Conservation (phyloP, 2,888 invertebrate species). For the Ichneumoninae sp. region DNA sequence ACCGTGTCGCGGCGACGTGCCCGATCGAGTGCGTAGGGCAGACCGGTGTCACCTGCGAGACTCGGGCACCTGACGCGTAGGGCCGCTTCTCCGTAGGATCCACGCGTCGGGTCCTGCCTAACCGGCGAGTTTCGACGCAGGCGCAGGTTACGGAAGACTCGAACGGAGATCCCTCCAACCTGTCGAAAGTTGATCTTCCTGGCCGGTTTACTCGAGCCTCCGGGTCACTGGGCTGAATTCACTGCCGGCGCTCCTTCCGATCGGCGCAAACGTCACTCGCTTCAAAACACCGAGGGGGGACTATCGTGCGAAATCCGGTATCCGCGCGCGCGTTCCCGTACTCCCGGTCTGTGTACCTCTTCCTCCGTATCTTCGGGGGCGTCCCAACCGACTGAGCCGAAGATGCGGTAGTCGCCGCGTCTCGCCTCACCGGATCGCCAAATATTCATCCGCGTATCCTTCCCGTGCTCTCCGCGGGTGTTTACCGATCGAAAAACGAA, state of each 20-base stretch:
- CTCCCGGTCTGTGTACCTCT: not conserved
- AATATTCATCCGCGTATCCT: slow-evolving; percentile 80
- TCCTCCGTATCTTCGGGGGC: slow-evolving; percentile 41
- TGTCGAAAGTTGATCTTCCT: slow-evolving; percentile 9
- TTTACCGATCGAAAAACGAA: slow-evolving; percentile 36
- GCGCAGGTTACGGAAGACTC: slow-evolving; percentile 6
- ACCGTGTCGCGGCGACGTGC: not conserved
- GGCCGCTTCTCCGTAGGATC: not conserved
- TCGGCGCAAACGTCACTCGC: slow-evolving; percentile 9
- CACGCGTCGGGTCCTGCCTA: slow-evolving; percentile 4
- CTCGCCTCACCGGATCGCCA: slow-evolving; percentile 81
- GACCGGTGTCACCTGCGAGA: slow-evolving; percentile 6
- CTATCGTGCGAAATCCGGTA: slow-evolving; percentile 2
- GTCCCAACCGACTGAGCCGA: slow-evolving; percentile 47
- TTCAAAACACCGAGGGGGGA: not conserved
- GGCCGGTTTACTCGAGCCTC: slow-evolving; percentile 1
- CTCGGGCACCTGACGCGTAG: slow-evolving; percentile 18
- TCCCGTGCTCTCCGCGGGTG: not conserved
- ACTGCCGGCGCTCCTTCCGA: not conserved
- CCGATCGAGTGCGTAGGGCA: slow-evolving; percentile 7
- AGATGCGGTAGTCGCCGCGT: slow-evolving; percentile 79
- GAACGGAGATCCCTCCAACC: not conserved
- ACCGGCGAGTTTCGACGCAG: slow-evolving; percentile 16
- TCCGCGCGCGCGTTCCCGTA: slow-evolving; percentile 9
- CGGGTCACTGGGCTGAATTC: slow-evolving; percentile 13